phyloP scores from a whole-genome alignment of 2,797 vertebrate genomes.

The Botia almorhae region DNA sequence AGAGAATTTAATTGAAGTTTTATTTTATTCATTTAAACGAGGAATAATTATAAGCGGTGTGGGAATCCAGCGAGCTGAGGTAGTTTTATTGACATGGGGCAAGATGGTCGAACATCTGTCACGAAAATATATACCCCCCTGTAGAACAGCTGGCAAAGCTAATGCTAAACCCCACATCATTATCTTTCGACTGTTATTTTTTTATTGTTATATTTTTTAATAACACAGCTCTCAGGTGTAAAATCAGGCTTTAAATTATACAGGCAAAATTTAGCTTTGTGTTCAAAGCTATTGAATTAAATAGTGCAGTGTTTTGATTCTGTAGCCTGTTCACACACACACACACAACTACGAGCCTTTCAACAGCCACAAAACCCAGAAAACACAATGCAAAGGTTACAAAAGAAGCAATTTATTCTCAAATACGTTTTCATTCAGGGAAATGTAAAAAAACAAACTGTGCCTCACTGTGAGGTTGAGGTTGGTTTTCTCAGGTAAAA shows the following conservation, averaged over 20 bases:
- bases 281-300: constrained; percentile 19
- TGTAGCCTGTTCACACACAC: constrained; percentile 1
- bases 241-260: constrained; percentile 21
- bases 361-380: neutral
- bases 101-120: constrained; percentile 10
- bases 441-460: neutral
- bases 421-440: constrained; percentile 6
- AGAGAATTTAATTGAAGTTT: constrained; percentile 77
- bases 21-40: constrained; percentile 74
- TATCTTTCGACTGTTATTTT: constrained; percentile 11
- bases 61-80: constrained; percentile 46
- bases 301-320: neutral
- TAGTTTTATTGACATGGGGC: constrained; percentile 30
- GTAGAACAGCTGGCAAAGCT: constrained; percentile 16
- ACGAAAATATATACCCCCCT: neutral
- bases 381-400: neutral
- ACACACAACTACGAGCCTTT: neutral
- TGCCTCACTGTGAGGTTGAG: neutral
- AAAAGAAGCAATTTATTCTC: constrained; percentile 24
- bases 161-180: neutral
- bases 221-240: constrained; percentile 17
- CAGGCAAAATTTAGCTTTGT: neutral
- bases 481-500: neutral
- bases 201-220: constrained; percentile 41
- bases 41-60: constrained; percentile 72